Evolutionary conservation across 2,113 vertebrate genomes (phyloP).

Genomic region (Trichomycterus rosablanca): DNA sequence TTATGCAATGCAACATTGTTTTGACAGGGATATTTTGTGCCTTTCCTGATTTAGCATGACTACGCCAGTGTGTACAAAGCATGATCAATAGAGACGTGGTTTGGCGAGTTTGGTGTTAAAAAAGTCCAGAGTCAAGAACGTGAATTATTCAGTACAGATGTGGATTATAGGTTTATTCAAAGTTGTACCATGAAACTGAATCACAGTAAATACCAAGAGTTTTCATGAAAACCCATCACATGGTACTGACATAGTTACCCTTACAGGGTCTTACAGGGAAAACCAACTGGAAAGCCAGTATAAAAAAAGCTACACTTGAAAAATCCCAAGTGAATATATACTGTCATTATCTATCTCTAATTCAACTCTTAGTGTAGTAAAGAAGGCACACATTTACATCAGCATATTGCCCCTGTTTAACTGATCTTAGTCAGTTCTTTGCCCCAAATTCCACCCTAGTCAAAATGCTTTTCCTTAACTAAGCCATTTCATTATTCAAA

Average conservation of each 20-base stretch:
- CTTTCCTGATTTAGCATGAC: no score
- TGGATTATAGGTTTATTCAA: no score
- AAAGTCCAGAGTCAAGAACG: no score
- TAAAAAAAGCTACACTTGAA: constrained; percentile 2
- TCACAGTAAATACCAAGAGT: constrained; percentile 6
- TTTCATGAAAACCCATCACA: constrained; percentile 2
- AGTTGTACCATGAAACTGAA: constrained; percentile 11
- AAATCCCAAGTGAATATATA: not conserved
- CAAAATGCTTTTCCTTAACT: constrained; percentile 13
- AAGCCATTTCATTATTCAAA: constrained; percentile 7
- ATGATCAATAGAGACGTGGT: no score
- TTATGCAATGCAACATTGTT: no score
- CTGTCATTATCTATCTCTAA: not conserved
- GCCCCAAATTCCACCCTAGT: constrained; percentile 1
- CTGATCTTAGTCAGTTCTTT: not conserved
- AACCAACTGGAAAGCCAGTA: not conserved
- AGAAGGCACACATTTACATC: not conserved
- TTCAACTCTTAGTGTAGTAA: not conserved
- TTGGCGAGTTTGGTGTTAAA: no score
- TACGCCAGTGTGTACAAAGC: no score
- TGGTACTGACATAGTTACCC: constrained; percentile 1
- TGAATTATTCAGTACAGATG: no score
- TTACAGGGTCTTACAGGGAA: not conserved
- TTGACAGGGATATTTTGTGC: no score
- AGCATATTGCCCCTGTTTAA: not conserved